Evolutionary conservation across 2,113 vertebrate species (phyloP).

Genomic region (Aythya baeri): DNA sequence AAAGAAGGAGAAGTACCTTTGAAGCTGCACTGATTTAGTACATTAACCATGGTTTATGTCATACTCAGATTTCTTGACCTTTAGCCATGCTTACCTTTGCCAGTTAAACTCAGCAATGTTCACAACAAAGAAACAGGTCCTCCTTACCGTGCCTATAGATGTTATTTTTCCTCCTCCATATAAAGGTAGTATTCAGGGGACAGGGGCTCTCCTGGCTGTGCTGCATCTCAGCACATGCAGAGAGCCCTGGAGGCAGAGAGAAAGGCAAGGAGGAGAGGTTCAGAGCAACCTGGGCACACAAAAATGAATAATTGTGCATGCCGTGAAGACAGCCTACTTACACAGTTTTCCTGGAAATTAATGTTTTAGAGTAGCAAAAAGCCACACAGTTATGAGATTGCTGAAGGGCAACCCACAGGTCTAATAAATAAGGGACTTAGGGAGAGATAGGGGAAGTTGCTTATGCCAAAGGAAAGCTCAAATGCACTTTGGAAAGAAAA

Average conservation of each 20-base stretch:
- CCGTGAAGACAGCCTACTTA: not conserved
- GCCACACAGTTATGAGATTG: not conserved
- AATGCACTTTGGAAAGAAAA: not conserved
- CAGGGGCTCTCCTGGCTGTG: accelerated
- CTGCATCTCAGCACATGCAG: not conserved
- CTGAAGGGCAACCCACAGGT: not conserved
- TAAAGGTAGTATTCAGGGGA: not conserved
- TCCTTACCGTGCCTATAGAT: not conserved
- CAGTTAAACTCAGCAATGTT: not conserved
- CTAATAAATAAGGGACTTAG: not conserved
- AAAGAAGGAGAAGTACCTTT: not conserved
- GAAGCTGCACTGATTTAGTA: not conserved
- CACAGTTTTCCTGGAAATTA: not conserved
- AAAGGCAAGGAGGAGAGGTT: not conserved
- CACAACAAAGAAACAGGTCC: not conserved
- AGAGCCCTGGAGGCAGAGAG: not conserved
- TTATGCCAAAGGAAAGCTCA: not conserved
- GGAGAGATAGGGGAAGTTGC: not conserved
- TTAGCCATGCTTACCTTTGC: not conserved
- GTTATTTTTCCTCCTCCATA: not conserved
- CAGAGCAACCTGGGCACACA: not conserved
- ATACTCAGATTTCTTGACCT: not conserved
- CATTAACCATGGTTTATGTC: not conserved
- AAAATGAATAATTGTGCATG: not conserved
- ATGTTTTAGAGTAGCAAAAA: not conserved